phyloP scores from a whole-genome alignment of 2,888 invertebrate species.

The Idaea biselata region DNA sequence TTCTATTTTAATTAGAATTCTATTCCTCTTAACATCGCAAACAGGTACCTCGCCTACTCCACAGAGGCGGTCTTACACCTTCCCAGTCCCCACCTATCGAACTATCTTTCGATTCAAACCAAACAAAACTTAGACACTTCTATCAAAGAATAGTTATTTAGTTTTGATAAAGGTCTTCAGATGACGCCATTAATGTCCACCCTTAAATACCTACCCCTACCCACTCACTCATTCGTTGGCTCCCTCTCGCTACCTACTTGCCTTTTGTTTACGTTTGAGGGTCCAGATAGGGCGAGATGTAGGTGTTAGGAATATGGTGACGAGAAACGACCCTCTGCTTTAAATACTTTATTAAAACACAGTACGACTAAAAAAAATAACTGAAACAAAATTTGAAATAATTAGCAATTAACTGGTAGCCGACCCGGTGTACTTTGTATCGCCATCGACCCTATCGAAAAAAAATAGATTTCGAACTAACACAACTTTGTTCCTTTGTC shows the following conservation, averaged over 20 bases:
- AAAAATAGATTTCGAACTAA: no score
- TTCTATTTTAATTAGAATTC: no score
- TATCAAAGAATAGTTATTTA: conserved; percentile 10
- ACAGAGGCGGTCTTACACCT: conserved; percentile 9
- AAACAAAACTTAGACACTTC: conserved; percentile 1
- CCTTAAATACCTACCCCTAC: conserved; percentile 43
- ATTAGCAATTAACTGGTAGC: no score
- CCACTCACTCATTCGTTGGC: conserved; percentile 32
- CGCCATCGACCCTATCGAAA: no score
- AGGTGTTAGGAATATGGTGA: conserved; percentile 26
- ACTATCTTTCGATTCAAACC: conserved; percentile 10
- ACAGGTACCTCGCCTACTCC: no score
- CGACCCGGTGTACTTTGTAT: no score
- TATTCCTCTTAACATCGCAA: no score
- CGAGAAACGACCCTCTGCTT: neutral
- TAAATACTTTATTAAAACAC: neutral
- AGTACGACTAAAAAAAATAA: no score
- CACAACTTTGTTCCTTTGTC: no score
- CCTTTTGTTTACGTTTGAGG: conserved; percentile 31
- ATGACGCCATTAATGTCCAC: conserved; percentile 65
- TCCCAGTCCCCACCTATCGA: conserved; percentile 18
- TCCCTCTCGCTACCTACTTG: conserved; percentile 49
- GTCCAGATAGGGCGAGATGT: conserved; percentile 40
- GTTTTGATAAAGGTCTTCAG: conserved; percentile 34
- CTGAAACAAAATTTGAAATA: no score